Evolutionary conservation across 1,140 invertebrate species (phyloP).

Genomic region (Acyrthosiphon pisum): DNA sequence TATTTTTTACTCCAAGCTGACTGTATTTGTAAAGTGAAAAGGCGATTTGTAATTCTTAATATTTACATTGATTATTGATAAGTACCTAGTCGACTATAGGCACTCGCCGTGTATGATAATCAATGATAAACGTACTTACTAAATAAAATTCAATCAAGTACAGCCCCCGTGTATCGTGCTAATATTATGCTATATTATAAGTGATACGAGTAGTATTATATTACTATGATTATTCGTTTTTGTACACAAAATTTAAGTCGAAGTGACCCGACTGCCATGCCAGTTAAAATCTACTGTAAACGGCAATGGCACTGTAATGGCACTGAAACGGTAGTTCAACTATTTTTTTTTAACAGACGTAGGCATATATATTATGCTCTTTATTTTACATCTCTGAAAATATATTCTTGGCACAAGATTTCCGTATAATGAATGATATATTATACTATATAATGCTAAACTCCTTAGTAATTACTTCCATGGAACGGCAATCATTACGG

Average conservation of each 20-base stretch:
- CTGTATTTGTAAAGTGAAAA: neutral
- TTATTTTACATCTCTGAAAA: neutral
- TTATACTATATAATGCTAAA: neutral
- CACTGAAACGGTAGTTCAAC: neutral
- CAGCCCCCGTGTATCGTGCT: neutral
- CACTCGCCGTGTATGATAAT: too few relatives aligned
- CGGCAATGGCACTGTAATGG: neutral
- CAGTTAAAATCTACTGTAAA: neutral
- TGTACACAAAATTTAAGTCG: neutral
- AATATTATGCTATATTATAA: too few relatives aligned
- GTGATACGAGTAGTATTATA: too few relatives aligned
- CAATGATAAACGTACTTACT: too few relatives aligned
- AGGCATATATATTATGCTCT: neutral
- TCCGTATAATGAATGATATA: neutral
- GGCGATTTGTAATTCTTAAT: neutral
- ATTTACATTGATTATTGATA: neutral
- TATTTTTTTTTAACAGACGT: slow-evolving; percentile 11
- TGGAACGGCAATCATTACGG: neutral
- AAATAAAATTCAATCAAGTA: neutral
- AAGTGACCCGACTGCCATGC: neutral
- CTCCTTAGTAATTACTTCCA: neutral
- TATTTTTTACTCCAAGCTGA: neutral
- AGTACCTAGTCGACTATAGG: too few relatives aligned
- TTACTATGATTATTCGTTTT: neutral
- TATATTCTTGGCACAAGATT: neutral